phyloP scores from a whole-genome alignment of 2,888 invertebrate species.

The Agrotis ipsilon region DNA sequence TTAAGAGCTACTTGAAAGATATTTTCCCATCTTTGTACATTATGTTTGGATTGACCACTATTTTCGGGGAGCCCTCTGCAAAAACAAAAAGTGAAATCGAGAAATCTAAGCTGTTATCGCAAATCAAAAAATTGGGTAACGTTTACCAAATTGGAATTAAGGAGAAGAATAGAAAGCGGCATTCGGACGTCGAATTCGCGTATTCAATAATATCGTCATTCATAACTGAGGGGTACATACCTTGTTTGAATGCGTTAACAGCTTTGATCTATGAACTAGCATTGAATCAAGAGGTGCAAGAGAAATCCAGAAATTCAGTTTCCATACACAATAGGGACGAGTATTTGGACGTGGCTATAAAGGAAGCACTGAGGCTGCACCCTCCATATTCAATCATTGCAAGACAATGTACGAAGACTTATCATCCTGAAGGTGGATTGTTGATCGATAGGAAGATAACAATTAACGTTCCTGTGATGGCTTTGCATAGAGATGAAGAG shows the following conservation, averaged over 20 bases:
- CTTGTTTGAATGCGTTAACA: slow-evolving; percentile 80
- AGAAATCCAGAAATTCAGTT: slow-evolving; percentile 75
- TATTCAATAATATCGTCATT: slow-evolving; percentile 80
- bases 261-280: slow-evolving; percentile 83
- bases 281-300: slow-evolving; percentile 76
- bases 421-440: slow-evolving; percentile 79
- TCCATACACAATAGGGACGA: slow-evolving; percentile 73
- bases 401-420: slow-evolving; percentile 82
- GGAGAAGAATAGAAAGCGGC: slow-evolving; percentile 71
- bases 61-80: slow-evolving; percentile 74
- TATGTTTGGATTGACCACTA: slow-evolving; percentile 76
- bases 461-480: slow-evolving; percentile 82
- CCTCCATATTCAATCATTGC: slow-evolving; percentile 83
- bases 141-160: slow-evolving; percentile 75
- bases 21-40: slow-evolving; percentile 85
- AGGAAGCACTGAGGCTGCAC: slow-evolving; percentile 85
- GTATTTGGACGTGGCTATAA: slow-evolving; percentile 81
- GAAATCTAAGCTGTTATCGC: slow-evolving; percentile 76
- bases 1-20: slow-evolving; percentile 84
- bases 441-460: slow-evolving; percentile 83
- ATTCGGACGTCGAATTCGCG: slow-evolving; percentile 76
- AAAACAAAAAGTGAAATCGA: slow-evolving; percentile 72
- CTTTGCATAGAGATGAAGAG: slow-evolving; percentile 81
- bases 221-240: slow-evolving; percentile 85
- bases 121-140: slow-evolving; percentile 75